These are phyloP conservation scores for Latrodectus elegans DNA, from an alignment of 2,888 invertebrate species.

Conservation along the genomic window DNA sequence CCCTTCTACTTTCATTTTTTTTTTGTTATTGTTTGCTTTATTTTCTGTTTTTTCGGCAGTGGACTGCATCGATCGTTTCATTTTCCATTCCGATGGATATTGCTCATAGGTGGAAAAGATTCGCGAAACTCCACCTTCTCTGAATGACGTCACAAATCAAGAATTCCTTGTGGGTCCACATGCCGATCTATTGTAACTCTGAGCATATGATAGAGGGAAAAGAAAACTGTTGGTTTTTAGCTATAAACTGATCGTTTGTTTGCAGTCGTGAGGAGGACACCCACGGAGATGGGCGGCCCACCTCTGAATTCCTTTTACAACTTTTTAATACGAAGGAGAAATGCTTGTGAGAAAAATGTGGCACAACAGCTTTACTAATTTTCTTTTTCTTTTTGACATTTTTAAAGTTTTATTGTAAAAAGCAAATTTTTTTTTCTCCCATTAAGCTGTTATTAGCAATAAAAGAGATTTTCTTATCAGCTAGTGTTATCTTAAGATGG, in stretches of 20 bases:
- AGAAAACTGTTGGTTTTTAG: constrained; percentile 26
- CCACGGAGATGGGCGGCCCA: constrained; percentile 36
- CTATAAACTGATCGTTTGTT: constrained; percentile 50
- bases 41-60: not conserved
- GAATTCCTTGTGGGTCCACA: constrained; percentile 2
- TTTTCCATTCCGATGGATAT: not conserved
- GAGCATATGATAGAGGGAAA: not conserved
- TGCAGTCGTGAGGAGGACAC: constrained; percentile 46
- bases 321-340: not conserved
- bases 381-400: not conserved
- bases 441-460: no score
- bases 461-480: no score
- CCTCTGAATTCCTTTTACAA: not conserved
- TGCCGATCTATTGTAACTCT: constrained; percentile 7
- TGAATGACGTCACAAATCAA: not conserved
- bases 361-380: not conserved
- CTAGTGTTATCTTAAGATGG: no score
- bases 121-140: not conserved
- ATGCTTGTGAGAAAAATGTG: not conserved
- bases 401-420: no score
- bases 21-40: not conserved
- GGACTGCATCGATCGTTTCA: constrained; percentile 10
- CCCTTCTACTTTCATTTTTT: not conserved
- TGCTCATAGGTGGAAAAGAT: constrained; percentile 5
- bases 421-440: no score